Evolutionary conservation across 1,140 invertebrate genomes (phyloP), one percentile per base, ranked within the genome.

Genomic region (Prorops nasuta): DNA sequence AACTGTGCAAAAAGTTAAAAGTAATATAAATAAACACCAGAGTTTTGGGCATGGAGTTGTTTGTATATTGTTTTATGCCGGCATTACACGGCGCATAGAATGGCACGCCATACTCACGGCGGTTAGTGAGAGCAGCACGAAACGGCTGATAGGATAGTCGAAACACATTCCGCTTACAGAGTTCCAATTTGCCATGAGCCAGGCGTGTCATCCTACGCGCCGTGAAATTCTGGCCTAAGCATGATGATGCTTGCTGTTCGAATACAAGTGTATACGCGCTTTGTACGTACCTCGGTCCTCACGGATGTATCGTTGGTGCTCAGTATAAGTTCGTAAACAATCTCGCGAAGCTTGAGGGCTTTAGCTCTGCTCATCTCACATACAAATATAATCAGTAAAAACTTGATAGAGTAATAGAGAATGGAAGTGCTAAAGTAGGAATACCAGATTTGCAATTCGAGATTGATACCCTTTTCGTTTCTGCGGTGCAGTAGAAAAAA

Each of bases 331-430:
- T 73, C 63, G 20, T 73, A 68, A 24, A 74, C 45, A 12, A 57
- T 54, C 1, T 49, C 49, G 9, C 66, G 65, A 35, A 72, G 61
- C 19, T 48, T 48, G 3, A 6, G 8, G 1, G 68, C 67, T 20
- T 66, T 47, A 12, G 63, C 56, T 34, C 61, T 74, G 3, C 64
- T 54, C 0, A 45, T 61, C 15, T 77, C 66, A 20, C 73, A 77
- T 0, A 63, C 39, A 54, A 62, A 67, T 8, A 70, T 60, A 0
- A 75, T 52, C 1, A 53, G 8, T 0, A 49, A 3, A 20, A 75
- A 60, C 44, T 75, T 75, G 0, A 51, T 2, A 0, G 63, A 44
- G 18, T 66, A 68, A 44, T 69, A 74, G 0, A 38, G 31, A n/a
- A 66, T 44, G 0, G 64, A 51, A 0, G 49, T 42, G 3, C 59